A percentile compares a stretch with the other conserved stretches of the same genome.
Conservation (phyloP, 2,888 invertebrate genomes). For the Ophioninae sp. region DNA sequence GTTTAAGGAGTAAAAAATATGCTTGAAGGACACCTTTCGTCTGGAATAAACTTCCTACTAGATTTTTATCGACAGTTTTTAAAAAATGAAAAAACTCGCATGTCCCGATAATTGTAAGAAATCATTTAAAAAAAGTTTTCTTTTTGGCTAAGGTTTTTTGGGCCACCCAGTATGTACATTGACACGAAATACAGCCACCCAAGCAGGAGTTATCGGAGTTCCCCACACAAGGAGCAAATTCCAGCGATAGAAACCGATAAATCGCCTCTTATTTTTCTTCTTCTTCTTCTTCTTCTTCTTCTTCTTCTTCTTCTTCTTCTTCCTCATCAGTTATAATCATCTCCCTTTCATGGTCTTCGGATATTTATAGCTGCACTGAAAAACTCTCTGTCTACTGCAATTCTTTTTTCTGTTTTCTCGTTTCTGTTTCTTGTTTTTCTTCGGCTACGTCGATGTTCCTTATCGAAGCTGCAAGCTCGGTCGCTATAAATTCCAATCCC, state of each 20-base stretch:
- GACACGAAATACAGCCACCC: neutral
- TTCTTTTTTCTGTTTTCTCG: conserved; percentile 2
- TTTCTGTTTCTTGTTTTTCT: neutral
- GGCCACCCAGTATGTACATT: neutral
- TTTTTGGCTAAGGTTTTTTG: neutral
- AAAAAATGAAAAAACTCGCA: too few relatives aligned
- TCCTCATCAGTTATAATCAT: conserved; percentile 29
- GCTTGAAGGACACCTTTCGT: too few relatives aligned
- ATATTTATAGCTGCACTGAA: conserved; percentile 37
- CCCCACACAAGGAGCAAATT: conserved; percentile 24
- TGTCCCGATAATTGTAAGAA: too few relatives aligned
- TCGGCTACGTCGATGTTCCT: neutral
- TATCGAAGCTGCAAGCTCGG: neutral
- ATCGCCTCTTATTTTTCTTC: conserved; percentile 39
- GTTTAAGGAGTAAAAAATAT: too few relatives aligned
- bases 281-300: conserved; percentile 36
- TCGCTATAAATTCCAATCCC: conserved; percentile 23
- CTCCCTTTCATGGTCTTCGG: neutral
- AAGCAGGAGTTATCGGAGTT: neutral
- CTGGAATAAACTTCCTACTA: too few relatives aligned
- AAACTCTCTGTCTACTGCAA: neutral
- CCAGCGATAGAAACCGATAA: conserved; percentile 37
- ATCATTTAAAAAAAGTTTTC: neutral
- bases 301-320: conserved; percentile 30
- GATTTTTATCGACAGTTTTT: too few relatives aligned